A percentile compares a stretch with the other conserved stretches of the same genome.
Evolutionary conservation across 1,140 invertebrate species (phyloP).

Genomic region (Musca domestica): DNA sequence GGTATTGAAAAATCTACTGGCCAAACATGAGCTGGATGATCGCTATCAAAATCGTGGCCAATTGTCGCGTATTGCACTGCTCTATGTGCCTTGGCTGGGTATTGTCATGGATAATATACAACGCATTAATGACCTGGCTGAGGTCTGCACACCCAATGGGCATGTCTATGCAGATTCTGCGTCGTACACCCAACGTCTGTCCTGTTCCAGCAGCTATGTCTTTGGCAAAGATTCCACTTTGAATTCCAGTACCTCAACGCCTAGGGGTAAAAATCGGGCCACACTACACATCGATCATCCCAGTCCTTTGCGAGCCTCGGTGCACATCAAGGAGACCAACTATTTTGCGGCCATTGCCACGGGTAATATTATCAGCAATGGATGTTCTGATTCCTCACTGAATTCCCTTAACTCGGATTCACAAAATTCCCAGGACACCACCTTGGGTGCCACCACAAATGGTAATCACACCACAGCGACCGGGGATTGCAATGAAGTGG

Average conservation of each 20-base stretch:
- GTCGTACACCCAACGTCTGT: constrained; percentile 56
- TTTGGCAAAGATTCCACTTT: constrained; percentile 51
- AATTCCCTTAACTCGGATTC: constrained; percentile 50
- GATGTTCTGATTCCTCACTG: constrained; percentile 57
- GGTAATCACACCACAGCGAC: constrained; percentile 29
- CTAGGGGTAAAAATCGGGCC: constrained; percentile 55
- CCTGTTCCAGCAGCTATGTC: constrained; percentile 56
- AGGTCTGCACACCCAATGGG: constrained; percentile 43
- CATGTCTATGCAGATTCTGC: constrained; percentile 52
- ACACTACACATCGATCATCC: constrained; percentile 60
- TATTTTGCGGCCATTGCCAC: constrained; percentile 74
- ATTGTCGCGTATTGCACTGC: constrained; percentile 79
- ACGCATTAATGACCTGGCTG: constrained; percentile 57
- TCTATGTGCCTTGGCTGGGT: constrained; percentile 87
- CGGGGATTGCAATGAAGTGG: constrained; percentile 40
- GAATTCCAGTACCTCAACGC: constrained; percentile 51
- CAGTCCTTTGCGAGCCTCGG: constrained; percentile 58
- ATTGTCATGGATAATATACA: constrained; percentile 81
- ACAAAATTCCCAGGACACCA: constrained; percentile 63
- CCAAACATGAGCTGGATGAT: constrained; percentile 92
- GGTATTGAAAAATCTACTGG: constrained; percentile 80
- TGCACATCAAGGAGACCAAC: constrained; percentile 68
- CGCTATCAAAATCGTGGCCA: constrained; percentile 78
- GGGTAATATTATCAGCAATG: constrained; percentile 65
- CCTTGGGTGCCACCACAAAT: constrained; percentile 51